These are phyloP conservation scores for Cyphomyrmex costatus DNA, from an alignment of 1,140 invertebrate species.

Conservation along the genomic window DNA sequence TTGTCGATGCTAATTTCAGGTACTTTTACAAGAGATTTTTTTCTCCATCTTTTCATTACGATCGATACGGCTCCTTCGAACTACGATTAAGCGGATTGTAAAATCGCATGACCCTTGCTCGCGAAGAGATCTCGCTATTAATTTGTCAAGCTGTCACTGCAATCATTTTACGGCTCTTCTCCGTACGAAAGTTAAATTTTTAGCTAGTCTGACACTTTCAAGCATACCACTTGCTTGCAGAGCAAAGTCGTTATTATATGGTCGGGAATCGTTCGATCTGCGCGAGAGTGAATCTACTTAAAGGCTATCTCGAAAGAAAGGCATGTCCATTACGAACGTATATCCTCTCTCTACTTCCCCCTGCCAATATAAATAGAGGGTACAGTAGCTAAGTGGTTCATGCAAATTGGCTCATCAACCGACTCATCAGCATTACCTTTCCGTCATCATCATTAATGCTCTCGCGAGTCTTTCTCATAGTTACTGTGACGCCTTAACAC, in stretches of 20 bases:
- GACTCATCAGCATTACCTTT: constrained; percentile 68
- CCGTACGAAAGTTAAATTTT: background rate
- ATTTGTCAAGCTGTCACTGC: background rate
- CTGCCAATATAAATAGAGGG: constrained; percentile 4
- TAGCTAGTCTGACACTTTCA: background rate
- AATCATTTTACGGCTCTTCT: background rate
- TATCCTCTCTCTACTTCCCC: constrained; percentile 20
- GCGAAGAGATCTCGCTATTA: background rate
- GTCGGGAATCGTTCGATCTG: background rate
- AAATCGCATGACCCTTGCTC: constrained; percentile 5
- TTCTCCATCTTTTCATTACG: background rate
- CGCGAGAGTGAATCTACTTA: constrained; percentile 38
- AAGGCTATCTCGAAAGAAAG: constrained; percentile 2
- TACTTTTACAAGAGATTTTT: background rate
- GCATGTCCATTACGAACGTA: constrained; percentile 40
- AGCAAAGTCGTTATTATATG: constrained; percentile 22
- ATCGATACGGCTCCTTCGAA: background rate
- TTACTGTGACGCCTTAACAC: constrained; percentile 7
- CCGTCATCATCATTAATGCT: constrained; percentile 68
- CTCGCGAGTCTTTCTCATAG: constrained; percentile 35
- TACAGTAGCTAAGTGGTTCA: constrained; percentile 55
- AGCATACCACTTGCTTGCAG: background rate
- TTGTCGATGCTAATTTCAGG: background rate
- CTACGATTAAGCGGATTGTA: background rate
- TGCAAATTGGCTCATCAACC: constrained; percentile 64